Base-by-base conservation (phyloP, 2,797 vertebrate genomes). In the Lagocephalus sceleratus region DNA sequence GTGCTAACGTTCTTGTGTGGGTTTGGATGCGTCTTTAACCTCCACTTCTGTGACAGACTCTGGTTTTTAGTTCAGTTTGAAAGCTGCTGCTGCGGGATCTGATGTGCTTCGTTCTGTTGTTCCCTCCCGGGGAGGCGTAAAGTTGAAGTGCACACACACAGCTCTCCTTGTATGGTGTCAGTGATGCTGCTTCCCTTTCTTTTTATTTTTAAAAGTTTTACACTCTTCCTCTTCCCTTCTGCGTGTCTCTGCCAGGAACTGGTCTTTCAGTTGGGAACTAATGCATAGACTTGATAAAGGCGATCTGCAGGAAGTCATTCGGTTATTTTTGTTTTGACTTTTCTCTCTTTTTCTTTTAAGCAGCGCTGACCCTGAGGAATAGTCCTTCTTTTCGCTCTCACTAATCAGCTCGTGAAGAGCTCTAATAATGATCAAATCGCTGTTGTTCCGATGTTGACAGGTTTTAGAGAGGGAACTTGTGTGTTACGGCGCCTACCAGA, bases 221-320 rank as follows among this genome's bases (percentile, higher is more conserved):
- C 47, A 1, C 46, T 66, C 71, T 75, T 78, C 76, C 74, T 65
- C 67, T 73, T 82, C 66, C 62, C 5, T 54, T 65, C 49, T 47
- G 50, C 52, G 38, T 69, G 61, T 82, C 71, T 76, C 29, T 47
- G 45, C 64, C 76, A 78, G 73, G 71, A 67, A 54, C 67, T 66
- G 74, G 66, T 73, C 16, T 71, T 83, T 85, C 66, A 47, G 73
- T 71, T 79, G 66, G 69, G 75, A 79, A 76, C 81, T 73, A 23
- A 2, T 81, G 82, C 65, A 39, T 20, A 47, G 62, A 63, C 72
- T 79, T 82, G 86, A 90, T 88, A 88, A 88, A 68, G 57, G 60
- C 71, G 44, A 66, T 50, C 71, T 71, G 60, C 77, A 56, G 84
- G 87, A 88, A 89, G 82, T 83, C 78, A 87, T 86, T 85, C 81